Base-by-base conservation (phyloP, 2,797 vertebrate genomes). In the Erethizon dorsatum region DNA sequence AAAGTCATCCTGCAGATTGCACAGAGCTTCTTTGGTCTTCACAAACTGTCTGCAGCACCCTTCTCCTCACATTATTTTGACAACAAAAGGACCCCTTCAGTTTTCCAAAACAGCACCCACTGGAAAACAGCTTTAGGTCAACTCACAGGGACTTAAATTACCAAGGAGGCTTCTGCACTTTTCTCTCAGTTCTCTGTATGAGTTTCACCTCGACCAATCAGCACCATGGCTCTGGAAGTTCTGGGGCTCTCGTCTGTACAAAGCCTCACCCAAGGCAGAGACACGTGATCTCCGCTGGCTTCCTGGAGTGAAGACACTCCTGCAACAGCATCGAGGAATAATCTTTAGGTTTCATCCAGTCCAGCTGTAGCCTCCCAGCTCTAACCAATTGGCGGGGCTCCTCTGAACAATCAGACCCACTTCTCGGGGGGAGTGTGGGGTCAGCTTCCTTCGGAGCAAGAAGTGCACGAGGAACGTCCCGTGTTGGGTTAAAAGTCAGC, bases 101-200 rank as follows among this genome's bases (percentile, higher is more conserved):
- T 57, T 96, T 96, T 92, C 14, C 86, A 92, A 93, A 92, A 90
- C 73, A 59, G 12, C 24, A 79, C 11, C 45, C 1, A 1, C 18
- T 47, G 18, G 73, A 41, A 88, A 90, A 82, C 4, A 83, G 13
- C 50, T 88, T 28, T 18, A 54, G 69, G 71, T 54, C 22, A 85
- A 61, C 9, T 54, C 54, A 78, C 67, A 87, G 4, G 12, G 82
- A 90, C 13, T 88, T 85, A 65, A 56, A 52, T 69, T 79, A 17
- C 47, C 41, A 85, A 95, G n/a, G 45, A 4, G 24, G 9, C 88
- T 45, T 50, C 22, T 31, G 5, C 31, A 5, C 22, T 65, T 88
- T 90, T 95, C 20, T 71, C 56, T 84, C 15, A 5, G 5, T 22
- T 71, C 22, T 85, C 18, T 71, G 11, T 50, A 54, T 1, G 75